Percentiles rank a stretch among this genome's conserved stretches.
Evolutionary conservation across 2,888 invertebrate species (phyloP).

Genomic region (Teinopalpus imperialis): DNA sequence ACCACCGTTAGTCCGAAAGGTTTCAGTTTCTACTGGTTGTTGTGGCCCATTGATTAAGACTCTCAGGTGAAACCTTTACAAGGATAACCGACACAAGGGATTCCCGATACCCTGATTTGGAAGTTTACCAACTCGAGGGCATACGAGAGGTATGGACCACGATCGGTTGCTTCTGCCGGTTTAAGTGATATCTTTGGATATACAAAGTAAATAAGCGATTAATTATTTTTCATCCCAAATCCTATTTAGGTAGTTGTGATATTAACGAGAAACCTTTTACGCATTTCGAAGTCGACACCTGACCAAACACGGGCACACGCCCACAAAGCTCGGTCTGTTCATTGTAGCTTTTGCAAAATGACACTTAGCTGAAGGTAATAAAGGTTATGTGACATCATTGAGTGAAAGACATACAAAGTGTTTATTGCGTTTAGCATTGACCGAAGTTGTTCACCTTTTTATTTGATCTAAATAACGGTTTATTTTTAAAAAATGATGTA

Average conservation of each 20-base stretch:
- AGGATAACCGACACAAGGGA: no score
- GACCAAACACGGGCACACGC: conserved; percentile 8
- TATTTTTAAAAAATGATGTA: no score
- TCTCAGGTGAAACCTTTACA: no score
- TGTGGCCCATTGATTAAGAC: no score
- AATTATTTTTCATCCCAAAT: conserved; percentile 1
- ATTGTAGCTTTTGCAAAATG: neutral
- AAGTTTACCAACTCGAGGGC: no score
- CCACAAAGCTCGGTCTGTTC: neutral
- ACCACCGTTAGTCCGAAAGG: no score
- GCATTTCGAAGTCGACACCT: conserved; percentile 2
- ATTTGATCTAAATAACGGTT: no score
- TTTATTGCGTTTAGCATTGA: conserved; percentile 7
- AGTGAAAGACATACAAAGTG: conserved; percentile 2
- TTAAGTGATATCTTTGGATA: no score
- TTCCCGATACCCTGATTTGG: no score
- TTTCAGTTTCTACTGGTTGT: no score
- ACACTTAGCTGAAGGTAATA: neutral
- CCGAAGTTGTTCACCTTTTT: conserved; percentile 10
- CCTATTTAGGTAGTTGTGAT: conserved; percentile 8
- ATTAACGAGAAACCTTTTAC: conserved; percentile 4
- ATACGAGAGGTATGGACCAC: no score
- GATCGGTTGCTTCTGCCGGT: no score
- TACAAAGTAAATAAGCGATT: neutral
- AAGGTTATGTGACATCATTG: conserved; percentile 11